Base-by-base conservation (phyloP, 2,888 invertebrate genomes). In the Apotomis capreana region DNA sequence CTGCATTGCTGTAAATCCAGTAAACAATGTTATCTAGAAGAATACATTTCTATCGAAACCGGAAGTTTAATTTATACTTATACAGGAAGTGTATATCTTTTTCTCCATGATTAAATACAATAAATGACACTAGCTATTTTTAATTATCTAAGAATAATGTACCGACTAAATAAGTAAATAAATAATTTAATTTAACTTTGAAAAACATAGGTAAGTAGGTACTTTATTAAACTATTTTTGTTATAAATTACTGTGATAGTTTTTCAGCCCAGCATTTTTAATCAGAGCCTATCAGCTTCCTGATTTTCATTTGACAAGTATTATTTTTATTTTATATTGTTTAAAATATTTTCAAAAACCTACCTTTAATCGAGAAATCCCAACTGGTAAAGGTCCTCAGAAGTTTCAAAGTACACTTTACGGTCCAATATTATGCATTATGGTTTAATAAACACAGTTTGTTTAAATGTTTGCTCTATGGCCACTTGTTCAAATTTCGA, bases 401-500 rank as follows among this genome's bases (percentile, higher is more conserved):
- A 36, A 59, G 46, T 46, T 44, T 44, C 36, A 15, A 12, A 13
- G 46, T 55, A 49, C 71, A 71, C 71, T 71, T 57, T 61, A 67
- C 26, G 26, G 67, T 57, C 9, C n/a, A 60, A 44, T 67, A 51
- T 26, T 61, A 46, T 36, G 54, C 70, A 71, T 71, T 57, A 62
- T 57, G 51, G 26, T 67, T 61, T 51, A n/a, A 60, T 5, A 52
- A 60, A 65, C 54, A 59, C 3, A 61, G 37, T 55, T 26, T 40
- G 9, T 55, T 54, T 63, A 10, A 54, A 13, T 71, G 51, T 71
- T 71, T 62, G 61, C 71, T 71, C 70, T 75, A 57, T 59, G 59
- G 13, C 71, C 78, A 78, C 78, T 77, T 78, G 77, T 78, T 76
- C 69, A 78, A 74, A 65, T 69, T 77, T 74, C 74, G 44, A 78